Conservation (phyloP, 2,113 vertebrate genomes). For the Triplophysa rosa region DNA sequence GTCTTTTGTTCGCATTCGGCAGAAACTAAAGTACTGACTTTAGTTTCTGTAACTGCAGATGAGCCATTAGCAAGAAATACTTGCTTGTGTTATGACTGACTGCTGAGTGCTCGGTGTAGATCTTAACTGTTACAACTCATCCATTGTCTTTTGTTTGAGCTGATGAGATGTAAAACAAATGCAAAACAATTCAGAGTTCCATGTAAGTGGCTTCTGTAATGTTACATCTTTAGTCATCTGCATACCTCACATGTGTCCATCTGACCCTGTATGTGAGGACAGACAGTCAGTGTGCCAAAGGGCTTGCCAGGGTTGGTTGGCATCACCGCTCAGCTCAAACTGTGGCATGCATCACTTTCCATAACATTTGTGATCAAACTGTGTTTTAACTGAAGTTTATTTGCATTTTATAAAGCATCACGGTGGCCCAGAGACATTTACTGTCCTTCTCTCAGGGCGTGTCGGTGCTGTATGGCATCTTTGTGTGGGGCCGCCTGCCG, state of each 20-base stretch:
- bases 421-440: slow-evolving; percentile 6
- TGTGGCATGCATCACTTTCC: neutral
- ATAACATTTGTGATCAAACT: slow-evolving; percentile 7
- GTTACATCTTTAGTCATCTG: slow-evolving; percentile 12
- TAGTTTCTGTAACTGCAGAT: too few species aligned
- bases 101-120: neutral
- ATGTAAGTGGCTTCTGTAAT: slow-evolving; percentile 10
- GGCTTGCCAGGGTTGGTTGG: neutral
- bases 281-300: neutral
- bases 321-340: slow-evolving; percentile 9
- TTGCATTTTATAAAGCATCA: slow-evolving; percentile 34
- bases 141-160: slow-evolving; percentile 38
- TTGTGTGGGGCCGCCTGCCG: slow-evolving; percentile 61
- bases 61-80: too few species aligned
- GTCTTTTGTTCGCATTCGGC: neutral
- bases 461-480: slow-evolving; percentile 62
- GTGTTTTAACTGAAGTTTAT: slow-evolving; percentile 11
- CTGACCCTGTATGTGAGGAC: slow-evolving; percentile 27
- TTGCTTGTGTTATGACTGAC: neutral
- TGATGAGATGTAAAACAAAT: slow-evolving; percentile 39
- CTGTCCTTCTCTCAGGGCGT: slow-evolving; percentile 15
- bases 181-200: slow-evolving; percentile 24
- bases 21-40: too few species aligned
- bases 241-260: slow-evolving; percentile 7
- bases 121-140: slow-evolving; percentile 11